A percentile compares a stretch with the other conserved stretches of the same genome.
phyloP scores from a whole-genome alignment of 2,113 vertebrate species.

The Grus americana region DNA sequence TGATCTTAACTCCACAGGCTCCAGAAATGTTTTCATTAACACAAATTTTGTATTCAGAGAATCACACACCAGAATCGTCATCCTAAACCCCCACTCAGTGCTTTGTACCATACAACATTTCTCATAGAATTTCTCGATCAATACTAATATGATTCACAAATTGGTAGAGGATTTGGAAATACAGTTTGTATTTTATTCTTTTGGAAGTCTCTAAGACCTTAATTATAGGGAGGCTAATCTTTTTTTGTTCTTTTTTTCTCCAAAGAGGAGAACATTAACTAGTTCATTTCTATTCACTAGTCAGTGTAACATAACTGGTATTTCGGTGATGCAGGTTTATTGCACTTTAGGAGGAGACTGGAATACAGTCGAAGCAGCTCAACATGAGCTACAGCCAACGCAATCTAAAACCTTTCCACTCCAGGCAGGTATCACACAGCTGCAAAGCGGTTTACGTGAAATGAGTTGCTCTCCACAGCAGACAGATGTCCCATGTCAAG shows the following conservation, averaged over 20 bases:
- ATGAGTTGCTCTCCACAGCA: rapidly evolving
- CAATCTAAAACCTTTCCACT: background rate
- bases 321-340: background rate
- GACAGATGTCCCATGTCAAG: background rate
- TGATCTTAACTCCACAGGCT: background rate
- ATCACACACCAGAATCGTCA: background rate
- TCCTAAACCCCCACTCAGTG: background rate
- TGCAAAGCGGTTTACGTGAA: rapidly evolving
- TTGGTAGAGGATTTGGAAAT: background rate
- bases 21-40: constrained; percentile 16
- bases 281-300: background rate
- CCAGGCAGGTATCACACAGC: background rate
- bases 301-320: background rate
- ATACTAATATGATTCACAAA: background rate
- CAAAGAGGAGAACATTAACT: background rate
- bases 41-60: background rate
- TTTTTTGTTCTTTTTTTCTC: background rate
- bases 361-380: background rate
- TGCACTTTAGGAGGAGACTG: background rate
- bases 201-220: background rate
- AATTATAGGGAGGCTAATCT: background rate
- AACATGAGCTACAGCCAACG: background rate
- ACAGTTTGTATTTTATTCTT: background rate
- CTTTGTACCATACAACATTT: background rate
- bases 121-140: background rate